Conservation (phyloP, 2,113 vertebrate species). For the Delphinapterus leucas region DNA sequence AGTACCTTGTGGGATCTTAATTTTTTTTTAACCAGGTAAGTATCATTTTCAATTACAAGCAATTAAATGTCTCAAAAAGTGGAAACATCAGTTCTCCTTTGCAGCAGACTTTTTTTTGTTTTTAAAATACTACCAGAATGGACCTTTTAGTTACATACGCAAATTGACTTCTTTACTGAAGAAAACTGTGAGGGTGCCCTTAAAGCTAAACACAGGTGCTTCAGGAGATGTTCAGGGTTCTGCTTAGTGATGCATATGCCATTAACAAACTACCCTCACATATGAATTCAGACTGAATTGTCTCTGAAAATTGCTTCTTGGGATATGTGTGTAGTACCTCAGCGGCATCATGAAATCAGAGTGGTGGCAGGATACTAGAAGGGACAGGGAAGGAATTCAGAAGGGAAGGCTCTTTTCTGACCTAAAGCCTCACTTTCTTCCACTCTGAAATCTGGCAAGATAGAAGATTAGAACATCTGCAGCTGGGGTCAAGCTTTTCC, state of each 20-base stretch:
- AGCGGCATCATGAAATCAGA: not conserved
- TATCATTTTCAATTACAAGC: slow-evolving; percentile 4
- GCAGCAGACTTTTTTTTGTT: not conserved
- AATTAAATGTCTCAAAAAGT: not conserved
- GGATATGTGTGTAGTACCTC: not conserved
- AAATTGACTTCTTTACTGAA: not conserved
- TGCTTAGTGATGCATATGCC: not conserved
- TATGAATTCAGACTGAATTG: not conserved
- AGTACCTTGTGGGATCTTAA: not conserved
- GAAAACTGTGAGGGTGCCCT: not conserved
- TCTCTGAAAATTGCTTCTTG: slow-evolving; percentile 12
- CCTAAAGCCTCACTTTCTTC: not conserved
- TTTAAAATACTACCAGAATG: not conserved
- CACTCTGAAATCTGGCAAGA: not conserved
- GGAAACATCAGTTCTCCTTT: not conserved
- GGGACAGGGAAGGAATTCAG: not conserved
- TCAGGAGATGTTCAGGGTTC: not conserved
- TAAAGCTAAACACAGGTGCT: not conserved
- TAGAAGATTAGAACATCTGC: not conserved
- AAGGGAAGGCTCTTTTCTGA: not conserved
- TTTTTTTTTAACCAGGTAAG: not conserved
- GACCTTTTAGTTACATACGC: not conserved
- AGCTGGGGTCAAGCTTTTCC: not conserved
- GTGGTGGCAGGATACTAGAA: not conserved
- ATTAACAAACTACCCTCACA: not conserved